These are phyloP conservation scores for Chymomyza procnemis DNA, from an alignment of 2,888 invertebrate genomes.

Conservation along the genomic window DNA sequence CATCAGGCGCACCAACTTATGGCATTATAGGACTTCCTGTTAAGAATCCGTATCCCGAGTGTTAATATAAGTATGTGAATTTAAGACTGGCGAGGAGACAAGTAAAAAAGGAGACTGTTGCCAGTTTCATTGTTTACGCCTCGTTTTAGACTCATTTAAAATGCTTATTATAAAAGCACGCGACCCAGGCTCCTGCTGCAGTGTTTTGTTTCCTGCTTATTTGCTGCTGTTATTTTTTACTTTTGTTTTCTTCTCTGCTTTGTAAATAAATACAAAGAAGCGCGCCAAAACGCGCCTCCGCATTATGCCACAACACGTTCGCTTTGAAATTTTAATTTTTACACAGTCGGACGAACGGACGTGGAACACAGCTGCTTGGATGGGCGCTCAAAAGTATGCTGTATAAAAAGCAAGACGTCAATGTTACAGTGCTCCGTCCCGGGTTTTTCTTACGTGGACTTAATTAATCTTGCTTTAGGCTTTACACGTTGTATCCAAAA, in stretches of 20 bases:
- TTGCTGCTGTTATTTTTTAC: constrained; percentile 35
- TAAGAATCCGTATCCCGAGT: not conserved
- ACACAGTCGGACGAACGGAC: constrained; percentile 33
- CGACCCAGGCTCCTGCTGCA: constrained; percentile 42
- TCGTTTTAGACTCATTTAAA: constrained; percentile 46
- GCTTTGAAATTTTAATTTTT: constrained; percentile 72
- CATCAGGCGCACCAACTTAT: not conserved
- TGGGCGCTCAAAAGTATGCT: constrained; percentile 59
- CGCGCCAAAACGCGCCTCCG: too few relatives aligned
- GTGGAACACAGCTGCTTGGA: not conserved
- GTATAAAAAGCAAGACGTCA: constrained; percentile 14
- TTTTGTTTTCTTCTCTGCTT: constrained; percentile 42
- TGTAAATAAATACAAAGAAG: constrained; percentile 39
- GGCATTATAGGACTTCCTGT: not conserved
- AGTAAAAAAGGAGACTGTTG: not conserved
- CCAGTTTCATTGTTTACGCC: constrained; percentile 51
- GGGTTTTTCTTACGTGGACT: constrained; percentile 35
- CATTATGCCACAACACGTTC: constrained; percentile 36
- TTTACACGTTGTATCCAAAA: constrained; percentile 56
- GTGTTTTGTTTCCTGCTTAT: constrained; percentile 37
- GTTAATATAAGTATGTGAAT: constrained; percentile 6
- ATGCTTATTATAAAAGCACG: constrained; percentile 56
- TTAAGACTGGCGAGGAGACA: not conserved
- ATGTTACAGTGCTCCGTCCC: not conserved
- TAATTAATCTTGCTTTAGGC: constrained; percentile 68